Evolutionary conservation across 2,113 vertebrate species (phyloP), one percentile per base, ranked within the genome.

Genomic region (Poeciliopsis prolifica): DNA sequence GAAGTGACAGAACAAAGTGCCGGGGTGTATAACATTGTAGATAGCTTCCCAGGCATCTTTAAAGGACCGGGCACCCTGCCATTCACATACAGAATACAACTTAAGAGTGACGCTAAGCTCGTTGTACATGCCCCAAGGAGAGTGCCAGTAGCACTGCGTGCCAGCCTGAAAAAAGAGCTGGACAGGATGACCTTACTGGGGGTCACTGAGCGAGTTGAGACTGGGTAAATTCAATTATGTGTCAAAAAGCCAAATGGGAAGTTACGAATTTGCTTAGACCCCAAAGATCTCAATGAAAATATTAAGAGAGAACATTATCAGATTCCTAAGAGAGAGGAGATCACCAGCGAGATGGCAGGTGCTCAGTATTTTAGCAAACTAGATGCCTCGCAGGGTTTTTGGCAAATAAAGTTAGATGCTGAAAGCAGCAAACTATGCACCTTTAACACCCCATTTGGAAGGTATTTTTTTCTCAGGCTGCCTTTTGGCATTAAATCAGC

Each of bases 271-370:
- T 58, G 48, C 15, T 19, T 58, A 12, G 30, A 69, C 33, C 68
- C 68, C 15, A 69, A 70, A 58, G 31, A 70, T 37, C 6, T 60
- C 0, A 60, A 70, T 60, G n/a, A 61, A 28, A 70, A 61, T 17
- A 70, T 61, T 17, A 61, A 61, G 9, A 70, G 68, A 35, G 30
- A 70, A 30, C 68, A 70, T 60, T 60, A 61, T 60, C 24, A 70
- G 22, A 70, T 58, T 10, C 68, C 68, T 15, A 70, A n/a, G 8
- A 13, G 31, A 60, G 68, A 70, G 35, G 68, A 70, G 24, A 70
- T 70, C 35, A n/a, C 24, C 11, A 70, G 48, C n/a, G 68, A 70
- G n/a, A 70, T 70, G 22, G 11, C 68, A 6, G 19, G 19, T 4
- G 29, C 48, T 3, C 5, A 33, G 30, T 54, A 13, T n/a, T 48